phyloP scores from a whole-genome alignment of 2,797 vertebrate species.

The Manis javanica region DNA sequence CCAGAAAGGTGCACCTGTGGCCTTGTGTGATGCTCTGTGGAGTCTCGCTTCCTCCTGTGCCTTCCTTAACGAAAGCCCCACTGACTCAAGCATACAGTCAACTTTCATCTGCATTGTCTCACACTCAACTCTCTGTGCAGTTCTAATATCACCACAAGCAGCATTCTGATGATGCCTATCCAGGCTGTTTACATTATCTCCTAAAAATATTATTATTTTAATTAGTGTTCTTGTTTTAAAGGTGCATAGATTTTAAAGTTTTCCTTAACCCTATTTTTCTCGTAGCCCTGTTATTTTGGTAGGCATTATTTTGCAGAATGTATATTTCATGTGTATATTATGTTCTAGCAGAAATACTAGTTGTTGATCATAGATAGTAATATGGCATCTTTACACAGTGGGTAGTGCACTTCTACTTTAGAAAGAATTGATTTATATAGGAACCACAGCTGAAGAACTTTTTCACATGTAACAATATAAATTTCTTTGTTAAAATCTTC shows the following conservation, averaged over 20 bases:
- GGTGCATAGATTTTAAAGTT: not conserved
- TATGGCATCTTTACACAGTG: not conserved
- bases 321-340: not conserved
- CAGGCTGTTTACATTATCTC: not conserved
- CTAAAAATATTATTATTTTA: not conserved
- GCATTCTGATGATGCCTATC: not conserved
- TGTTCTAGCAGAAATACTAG: not conserved
- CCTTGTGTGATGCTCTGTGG: not conserved
- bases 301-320: not conserved
- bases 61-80: not conserved
- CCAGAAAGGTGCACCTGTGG: not conserved
- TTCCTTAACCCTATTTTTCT: not conserved
- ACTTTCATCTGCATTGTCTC: not conserved
- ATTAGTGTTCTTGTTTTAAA: constrained; percentile 19
- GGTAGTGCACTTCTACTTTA: not conserved
- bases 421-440: not conserved
- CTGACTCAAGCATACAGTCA: not conserved
- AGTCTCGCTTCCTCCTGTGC: not conserved
- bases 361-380: not conserved
- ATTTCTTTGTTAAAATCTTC: constrained; percentile 43
- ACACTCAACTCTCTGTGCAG: not conserved
- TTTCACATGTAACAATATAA: not conserved
- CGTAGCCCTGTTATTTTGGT: not conserved
- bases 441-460: not conserved
- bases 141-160: not conserved